Evolutionary conservation across 2,113 vertebrate species (phyloP).

Genomic region (Pelvicachromis taeniatus): DNA sequence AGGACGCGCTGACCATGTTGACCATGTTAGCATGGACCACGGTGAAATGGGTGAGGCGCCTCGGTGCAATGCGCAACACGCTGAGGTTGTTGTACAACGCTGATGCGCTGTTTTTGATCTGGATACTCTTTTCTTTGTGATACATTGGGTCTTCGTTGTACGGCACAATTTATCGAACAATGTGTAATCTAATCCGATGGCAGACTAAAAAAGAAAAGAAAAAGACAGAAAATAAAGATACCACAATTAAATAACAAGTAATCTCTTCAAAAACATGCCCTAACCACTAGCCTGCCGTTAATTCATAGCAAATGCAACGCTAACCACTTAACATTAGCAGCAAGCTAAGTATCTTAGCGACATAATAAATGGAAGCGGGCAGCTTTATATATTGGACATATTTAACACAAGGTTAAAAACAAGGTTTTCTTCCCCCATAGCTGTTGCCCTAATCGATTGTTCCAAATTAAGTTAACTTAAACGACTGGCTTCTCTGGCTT

Average conservation of each 20-base stretch:
- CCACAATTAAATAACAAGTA: not conserved
- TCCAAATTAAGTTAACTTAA: not conserved
- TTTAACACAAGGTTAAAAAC: not conserved
- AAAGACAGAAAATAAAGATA: not conserved
- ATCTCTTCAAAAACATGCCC: not conserved
- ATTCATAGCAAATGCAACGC: not conserved
- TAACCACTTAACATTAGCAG: constrained; percentile 4
- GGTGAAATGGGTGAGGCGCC: constrained; percentile 77
- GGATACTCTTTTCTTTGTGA: constrained; percentile 81
- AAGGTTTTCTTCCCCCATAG: rapidly evolving
- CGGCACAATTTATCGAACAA: not conserved
- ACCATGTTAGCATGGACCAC: constrained; percentile 83
- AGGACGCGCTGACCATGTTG: constrained; percentile 80
- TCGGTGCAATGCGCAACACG: constrained; percentile 75
- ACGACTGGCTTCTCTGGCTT: not conserved
- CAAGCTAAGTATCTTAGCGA: constrained; percentile 1
- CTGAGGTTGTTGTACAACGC: constrained; percentile 90
- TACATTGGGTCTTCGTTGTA: constrained; percentile 71
- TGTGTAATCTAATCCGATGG: not conserved
- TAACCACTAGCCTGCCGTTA: not conserved
- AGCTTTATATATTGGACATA: not conserved
- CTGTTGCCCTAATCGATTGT: not conserved
- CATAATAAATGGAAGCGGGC: not conserved
- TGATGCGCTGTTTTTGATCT: constrained; percentile 81
- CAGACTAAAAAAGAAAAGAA: not conserved